Conservation (phyloP, 2,797 vertebrate genomes). For the Aldrovandia affinis region DNA sequence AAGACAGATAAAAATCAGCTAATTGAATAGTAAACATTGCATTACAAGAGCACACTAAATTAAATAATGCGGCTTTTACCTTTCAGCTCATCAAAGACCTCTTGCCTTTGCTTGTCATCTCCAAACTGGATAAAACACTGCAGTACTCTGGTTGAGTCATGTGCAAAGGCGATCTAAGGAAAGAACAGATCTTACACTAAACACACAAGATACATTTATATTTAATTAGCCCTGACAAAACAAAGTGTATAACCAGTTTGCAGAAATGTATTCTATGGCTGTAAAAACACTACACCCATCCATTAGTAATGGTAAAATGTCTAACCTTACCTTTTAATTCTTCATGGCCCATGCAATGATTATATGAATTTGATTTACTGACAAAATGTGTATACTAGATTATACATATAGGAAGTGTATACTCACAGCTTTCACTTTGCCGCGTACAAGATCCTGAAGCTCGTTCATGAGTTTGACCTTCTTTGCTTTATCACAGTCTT, state of each 20-base stretch:
- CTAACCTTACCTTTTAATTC: background rate
- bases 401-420: background rate
- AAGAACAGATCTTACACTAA: background rate
- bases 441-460: conserved; percentile 82
- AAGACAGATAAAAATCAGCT: background rate
- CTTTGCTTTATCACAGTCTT: conserved; percentile 81
- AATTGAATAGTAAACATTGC: background rate
- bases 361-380: background rate
- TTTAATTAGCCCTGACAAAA: background rate
- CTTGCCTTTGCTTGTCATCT: conserved; percentile 81
- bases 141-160: conserved; percentile 92
- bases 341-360: background rate
- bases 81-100: conserved; percentile 86
- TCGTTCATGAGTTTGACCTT: conserved; percentile 82
- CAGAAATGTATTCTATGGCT: background rate
- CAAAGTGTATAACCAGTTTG: background rate
- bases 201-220: background rate
- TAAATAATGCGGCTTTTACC: conserved; percentile 65
- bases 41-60: too few relatives aligned
- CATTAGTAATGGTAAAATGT: background rate
- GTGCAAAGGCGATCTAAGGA: conserved; percentile 88
- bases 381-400: background rate
- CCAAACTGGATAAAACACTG: conserved; percentile 93
- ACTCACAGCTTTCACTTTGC: conserved; percentile 87
- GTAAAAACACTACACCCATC: background rate